Evolutionary conservation across 2,797 vertebrate species (phyloP), one percentile per base, ranked within the genome.

Genomic region (Halcyon leucocephala): DNA sequence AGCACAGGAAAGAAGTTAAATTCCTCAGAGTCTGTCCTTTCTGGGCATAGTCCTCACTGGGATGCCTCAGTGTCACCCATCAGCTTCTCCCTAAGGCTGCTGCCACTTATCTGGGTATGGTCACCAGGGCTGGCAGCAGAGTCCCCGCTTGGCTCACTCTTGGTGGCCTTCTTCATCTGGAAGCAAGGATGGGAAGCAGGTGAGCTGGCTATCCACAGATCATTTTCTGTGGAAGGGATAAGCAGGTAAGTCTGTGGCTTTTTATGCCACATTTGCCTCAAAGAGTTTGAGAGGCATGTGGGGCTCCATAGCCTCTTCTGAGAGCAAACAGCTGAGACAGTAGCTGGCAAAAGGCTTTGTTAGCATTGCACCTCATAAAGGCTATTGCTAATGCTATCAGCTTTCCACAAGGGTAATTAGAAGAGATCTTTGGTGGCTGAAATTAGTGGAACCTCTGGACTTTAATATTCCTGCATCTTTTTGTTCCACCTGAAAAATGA

Each of bases 401-500:
- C 66, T 91, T 95, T 81, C 54, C 76, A 70, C 77, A 90, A 89
- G 28, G 55, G 66, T 90, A 93, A 94, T 94, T 93, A 95, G 82
- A 29, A 93, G 58, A 91, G 29, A 66, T 79, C 85, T 94, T 78
- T 76, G 69, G 87, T 81, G 49, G 24, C 22, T 85, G 81, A 91
- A 96, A 93, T 91, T 78, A 94, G 78, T 73, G 60, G 67, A 64
- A 87, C 11, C 81, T 96, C 55, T 73, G 66, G 48, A 92, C 81
- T 94, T 87, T 28, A 89, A 31, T 87, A 71, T 87, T 93, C 39
- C 84, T 64, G 17, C 1, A n/a, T 80, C 44, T 54, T 85, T 92
- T 83, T 12, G 6, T 86, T 67, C 60, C 83, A 91, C 78, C 93
- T 96, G 95, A 86, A 95, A 97, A 96, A 94, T 87, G 65, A 91